Percentiles rank a stretch among this genome's conserved stretches.
Conservation (phyloP, 2,888 invertebrate species). For the Linyphia triangularis region DNA sequence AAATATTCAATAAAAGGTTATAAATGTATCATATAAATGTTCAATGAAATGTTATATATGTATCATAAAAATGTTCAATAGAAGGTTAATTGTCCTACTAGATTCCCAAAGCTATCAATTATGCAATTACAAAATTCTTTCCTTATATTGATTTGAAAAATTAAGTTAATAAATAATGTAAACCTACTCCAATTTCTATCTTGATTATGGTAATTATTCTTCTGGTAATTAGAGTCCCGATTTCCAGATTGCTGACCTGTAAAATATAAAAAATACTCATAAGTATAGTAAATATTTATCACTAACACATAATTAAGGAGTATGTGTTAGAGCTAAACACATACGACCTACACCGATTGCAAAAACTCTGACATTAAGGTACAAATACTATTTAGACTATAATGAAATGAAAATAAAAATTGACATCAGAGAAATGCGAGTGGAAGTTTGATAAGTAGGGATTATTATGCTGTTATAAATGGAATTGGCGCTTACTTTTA, state of each 20-base stretch:
- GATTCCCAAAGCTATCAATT: too few species aligned
- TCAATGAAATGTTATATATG: background rate
- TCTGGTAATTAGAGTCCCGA: conserved; percentile 68
- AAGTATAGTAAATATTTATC: too few species aligned
- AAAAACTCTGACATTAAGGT: background rate
- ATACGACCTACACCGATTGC: too few species aligned
- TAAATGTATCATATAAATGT: background rate
- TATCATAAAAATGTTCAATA: background rate
- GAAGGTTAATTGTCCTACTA: too few species aligned
- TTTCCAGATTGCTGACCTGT: conserved; percentile 70
- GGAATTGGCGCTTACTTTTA: too few species aligned
- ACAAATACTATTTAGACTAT: background rate
- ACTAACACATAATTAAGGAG: too few species aligned
- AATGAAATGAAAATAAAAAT: too few species aligned
- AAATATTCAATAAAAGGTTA: background rate
- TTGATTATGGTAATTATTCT: conserved; percentile 67
- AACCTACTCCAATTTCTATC: conserved; percentile 70
- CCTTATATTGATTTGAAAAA: too few species aligned
- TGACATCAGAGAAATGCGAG: too few species aligned
- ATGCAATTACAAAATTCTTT: too few species aligned
- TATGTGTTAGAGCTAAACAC: too few species aligned
- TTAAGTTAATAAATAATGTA: background rate
- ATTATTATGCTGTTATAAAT: too few species aligned
- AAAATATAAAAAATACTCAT: conserved; percentile 14
- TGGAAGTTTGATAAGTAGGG: background rate